Percentiles rank a stretch among this genome's conserved stretches.
phyloP scores from a whole-genome alignment of 2,797 vertebrate species.

The Enteromius mattozi region DNA sequence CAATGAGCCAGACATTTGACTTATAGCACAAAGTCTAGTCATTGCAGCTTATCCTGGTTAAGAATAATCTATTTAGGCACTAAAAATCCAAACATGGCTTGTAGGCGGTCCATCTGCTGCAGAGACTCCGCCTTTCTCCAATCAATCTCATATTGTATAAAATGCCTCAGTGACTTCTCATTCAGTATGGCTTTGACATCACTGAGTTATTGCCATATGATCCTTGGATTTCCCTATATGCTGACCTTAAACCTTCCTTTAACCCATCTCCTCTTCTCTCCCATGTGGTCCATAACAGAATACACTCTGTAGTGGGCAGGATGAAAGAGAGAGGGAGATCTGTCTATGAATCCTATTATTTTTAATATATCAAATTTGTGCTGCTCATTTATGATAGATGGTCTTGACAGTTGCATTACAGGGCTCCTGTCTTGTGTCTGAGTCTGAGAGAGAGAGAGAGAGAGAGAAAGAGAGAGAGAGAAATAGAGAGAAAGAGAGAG shows the following conservation, averaged over 20 bases:
- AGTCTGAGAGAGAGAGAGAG: conserved; percentile 59
- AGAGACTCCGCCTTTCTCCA: background rate
- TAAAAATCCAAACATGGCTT: too few relatives aligned
- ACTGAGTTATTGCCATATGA: background rate
- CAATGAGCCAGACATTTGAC: background rate
- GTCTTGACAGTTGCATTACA: conserved; percentile 30
- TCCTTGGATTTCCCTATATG: background rate
- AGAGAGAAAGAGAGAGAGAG: background rate
- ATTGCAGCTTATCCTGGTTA: conserved; percentile 1
- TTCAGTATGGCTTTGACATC: background rate
- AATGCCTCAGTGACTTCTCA: background rate
- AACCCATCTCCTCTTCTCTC: background rate
- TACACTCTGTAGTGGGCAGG: background rate
- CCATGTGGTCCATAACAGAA: background rate
- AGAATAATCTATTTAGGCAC: background rate
- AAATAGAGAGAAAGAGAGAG: background rate
- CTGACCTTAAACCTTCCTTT: conserved; percentile 1
- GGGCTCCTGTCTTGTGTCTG: conserved; percentile 64
- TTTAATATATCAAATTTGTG: conserved; percentile 15
- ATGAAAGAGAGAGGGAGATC: too few relatives aligned
- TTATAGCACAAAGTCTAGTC: background rate
- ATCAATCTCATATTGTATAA: too few relatives aligned
- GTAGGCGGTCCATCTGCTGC: background rate
- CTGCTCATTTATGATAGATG: conserved; percentile 15
- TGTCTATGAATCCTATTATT: conserved; percentile 18